Base-by-base conservation (phyloP, 2,113 vertebrate genomes). In the Blennius ocellaris region DNA sequence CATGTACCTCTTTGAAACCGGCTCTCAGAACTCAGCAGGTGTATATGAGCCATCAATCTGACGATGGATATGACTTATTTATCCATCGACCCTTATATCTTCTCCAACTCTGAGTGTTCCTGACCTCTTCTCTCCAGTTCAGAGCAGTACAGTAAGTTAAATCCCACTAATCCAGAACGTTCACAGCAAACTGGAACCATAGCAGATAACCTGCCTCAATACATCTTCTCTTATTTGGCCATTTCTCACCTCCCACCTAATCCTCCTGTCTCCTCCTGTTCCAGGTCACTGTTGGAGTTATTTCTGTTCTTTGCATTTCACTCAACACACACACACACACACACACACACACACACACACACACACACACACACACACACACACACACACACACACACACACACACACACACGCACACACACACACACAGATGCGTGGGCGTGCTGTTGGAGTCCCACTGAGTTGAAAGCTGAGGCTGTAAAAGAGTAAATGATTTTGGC, bases 401-500 rank as follows among this genome's bases (percentile, higher is more conserved):
- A 30, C 58, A 54, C 55, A 67, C 48, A 69, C 55, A 71, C 43
- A 40, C 50, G 66, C 43, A 63, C 41, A 63, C 7, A 64, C 55
- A 54, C 61, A 59, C 41, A 50, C 39, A 48, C 45, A 51, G 14
- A 55, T 14, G n/a, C 45, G 17, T 16, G 8, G 14, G 8, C 69
- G 49, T 43, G 11, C 55, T 36, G 14, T 38, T 43, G 69, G 76
- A 67, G 39, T 62, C 81, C 72, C 21, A 68, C 76, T 58, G 75
- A 78, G 80, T 80, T 71, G 39, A 87, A 83, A 82, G 75, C 61
- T 36, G 53, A 62, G 55, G 63, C 65, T 69, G 57, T 82, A 57
- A 65, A 81, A 84, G 68, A 72, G 68, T 74, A 81, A 86, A 73
- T 60, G 60, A 56, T 84, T 70, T 78, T 12, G 65, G 63, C 76